Evolutionary conservation across 1,140 invertebrate genomes (phyloP).

Genomic region (Drosophila funebris): DNA sequence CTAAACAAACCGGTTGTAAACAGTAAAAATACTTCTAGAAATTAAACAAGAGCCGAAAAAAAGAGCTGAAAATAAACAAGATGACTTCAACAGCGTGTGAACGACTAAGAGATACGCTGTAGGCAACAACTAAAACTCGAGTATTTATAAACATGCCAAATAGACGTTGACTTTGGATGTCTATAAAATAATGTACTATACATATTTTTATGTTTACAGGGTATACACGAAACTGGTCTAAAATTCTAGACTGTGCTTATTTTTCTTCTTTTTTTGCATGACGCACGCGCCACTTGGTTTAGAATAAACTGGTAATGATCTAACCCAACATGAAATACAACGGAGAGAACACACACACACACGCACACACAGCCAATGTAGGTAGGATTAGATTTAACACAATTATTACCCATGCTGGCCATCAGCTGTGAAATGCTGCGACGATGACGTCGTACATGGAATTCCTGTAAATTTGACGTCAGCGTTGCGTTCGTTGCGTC

Average conservation of each 20-base stretch:
- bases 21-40: conserved; percentile 30
- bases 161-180: too few species aligned
- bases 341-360: too few species aligned
- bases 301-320: conserved; percentile 47
- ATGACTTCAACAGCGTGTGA: background rate
- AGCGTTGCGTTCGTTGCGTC: conserved; percentile 10
- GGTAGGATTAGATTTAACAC: background rate
- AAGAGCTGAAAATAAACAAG: background rate
- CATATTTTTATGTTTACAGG: background rate
- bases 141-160: too few species aligned
- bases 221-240: conserved; percentile 51
- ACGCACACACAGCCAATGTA: too few species aligned
- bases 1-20: conserved; percentile 52
- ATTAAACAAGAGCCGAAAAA: conserved; percentile 22
- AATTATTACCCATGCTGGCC: conserved; percentile 76
- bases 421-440: conserved; percentile 83
- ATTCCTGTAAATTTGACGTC: conserved; percentile 31
- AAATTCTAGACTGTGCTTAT: too few species aligned
- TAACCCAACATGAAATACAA: conserved; percentile 35
- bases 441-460: conserved; percentile 73
- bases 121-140: too few species aligned
- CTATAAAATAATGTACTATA: too few species aligned
- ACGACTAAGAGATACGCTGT: background rate
- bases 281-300: conserved; percentile 26
- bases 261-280: conserved; percentile 30